Evolutionary conservation across 2,797 vertebrate species (phyloP), one percentile per base, ranked within the genome.

Genomic region (Mastacembelus armatus): DNA sequence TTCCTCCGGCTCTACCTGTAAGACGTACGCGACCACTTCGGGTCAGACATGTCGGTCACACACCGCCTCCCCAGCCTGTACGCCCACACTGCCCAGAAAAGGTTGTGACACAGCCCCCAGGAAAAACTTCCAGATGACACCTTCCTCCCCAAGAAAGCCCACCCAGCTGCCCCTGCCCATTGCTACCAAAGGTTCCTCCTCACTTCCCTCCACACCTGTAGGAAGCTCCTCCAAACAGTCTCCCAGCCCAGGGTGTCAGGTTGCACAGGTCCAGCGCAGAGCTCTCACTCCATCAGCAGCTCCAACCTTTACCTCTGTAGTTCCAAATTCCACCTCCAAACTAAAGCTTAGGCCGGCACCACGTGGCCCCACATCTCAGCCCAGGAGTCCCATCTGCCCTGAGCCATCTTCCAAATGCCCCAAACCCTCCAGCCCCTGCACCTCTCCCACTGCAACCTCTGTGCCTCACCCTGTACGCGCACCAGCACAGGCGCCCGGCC

Each of bases 101-200:
- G 93, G 92, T 39, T 86, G 93, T 43, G 92, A 92, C 29, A 80
- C 94, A 58, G 92, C 91, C 10, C 92, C 94, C 1, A 94, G 94
- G 87, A 96, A 95, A 74, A 94, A 89, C 66, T 88, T 96, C 40
- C 86, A 67, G 65, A 56, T 51, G n/a, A 29, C 68, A 0, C 66
- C 70, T 0, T 54, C 83, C 1, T 85, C 74, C 2, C 88, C 71
- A 4, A 90, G 80, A 76, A 92, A 89, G 55, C 89, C 91, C 71
- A 90, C 89, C 27, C 85, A 91, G 71, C 84, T 89, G 36, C 92
- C 86, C 1, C 76, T 82, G 30, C 80, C 72, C 10, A 0, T 51
- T 51, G 5, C 36, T 73, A 16, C 70, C 69, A 93, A 88, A 80
- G 86, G 78, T 5, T 73, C 62, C 57, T 78, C 77, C 40, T 85